Base-by-base conservation (phyloP, 2,113 vertebrate species). In the Progne subis region DNA sequence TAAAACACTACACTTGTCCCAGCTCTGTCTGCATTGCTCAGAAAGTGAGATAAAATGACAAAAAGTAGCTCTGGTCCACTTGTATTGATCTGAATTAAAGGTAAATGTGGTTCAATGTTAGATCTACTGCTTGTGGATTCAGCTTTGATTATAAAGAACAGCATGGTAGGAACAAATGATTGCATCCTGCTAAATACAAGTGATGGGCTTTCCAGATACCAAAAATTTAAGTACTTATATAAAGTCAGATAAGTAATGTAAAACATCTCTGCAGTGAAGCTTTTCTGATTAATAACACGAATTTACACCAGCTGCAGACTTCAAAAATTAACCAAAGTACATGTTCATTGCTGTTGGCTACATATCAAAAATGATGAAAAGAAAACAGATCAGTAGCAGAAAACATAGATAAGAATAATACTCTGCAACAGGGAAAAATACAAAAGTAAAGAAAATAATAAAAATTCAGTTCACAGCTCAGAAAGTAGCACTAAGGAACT, bases 271-370 rank as follows among this genome's bases (percentile, higher is more conserved):
- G 43, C 32, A 77, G 28, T 47, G 32, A 81, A 79, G 29, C 18
- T 84, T 85, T 84, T 78, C 60, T 86, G 34, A 85, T 92, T 82
- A 91, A 83, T 90, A 95, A 91, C 9, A 4, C 8, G 88, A 84
- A 95, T 91, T 95, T 93, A 88, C 34, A 94, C 82, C 85, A 91
- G 59, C 82, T 97, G 85, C 5, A 14, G 67, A 95, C 60, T 82
- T 95, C 56, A 85, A 82, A 94, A 93, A 92, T 93, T 82, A 90
- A 91, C 50, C 32, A 44, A 87, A 87, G 9, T 74, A 64, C 93
- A 83, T 32, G 21, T 88, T 96, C 92, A 92, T 63, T 77, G 59
- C 68, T 92, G 39, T 69, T 95, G 91, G 91, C 87, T 80, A 37
- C 12, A 9, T 90, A 61, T 56, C 84, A 95, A 59, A 95, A 91